Evolutionary conservation across 2,113 vertebrate species (phyloP).

Genomic region (Acanthisitta chloris): DNA sequence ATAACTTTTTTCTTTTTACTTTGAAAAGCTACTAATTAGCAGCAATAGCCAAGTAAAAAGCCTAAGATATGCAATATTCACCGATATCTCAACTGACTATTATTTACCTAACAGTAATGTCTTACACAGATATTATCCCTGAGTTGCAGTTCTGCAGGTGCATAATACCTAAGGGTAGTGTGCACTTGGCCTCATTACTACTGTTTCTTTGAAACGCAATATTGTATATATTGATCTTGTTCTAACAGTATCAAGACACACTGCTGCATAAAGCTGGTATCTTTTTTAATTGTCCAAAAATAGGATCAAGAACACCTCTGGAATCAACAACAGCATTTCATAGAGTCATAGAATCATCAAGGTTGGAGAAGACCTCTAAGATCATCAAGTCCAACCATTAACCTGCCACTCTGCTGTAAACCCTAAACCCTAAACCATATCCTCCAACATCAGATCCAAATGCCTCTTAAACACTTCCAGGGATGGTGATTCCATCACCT

Average conservation of each 20-base stretch:
- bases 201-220: background rate
- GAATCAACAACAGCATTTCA: background rate
- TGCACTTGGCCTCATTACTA: background rate
- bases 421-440: too few relatives aligned
- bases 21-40: background rate
- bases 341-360: too few relatives aligned
- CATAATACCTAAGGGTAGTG: background rate
- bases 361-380: too few relatives aligned
- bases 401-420: too few relatives aligned
- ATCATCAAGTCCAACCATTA: too few relatives aligned
- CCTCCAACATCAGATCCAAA: too few relatives aligned
- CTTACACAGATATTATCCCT: background rate
- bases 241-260: background rate
- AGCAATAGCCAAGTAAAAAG: background rate
- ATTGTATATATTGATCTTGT: background rate
- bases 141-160: background rate
- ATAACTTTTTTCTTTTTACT: background rate
- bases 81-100: background rate
- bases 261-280: background rate
- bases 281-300: background rate
- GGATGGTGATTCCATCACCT: too few relatives aligned
- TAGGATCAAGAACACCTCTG: background rate
- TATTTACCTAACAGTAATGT: background rate
- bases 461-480: too few relatives aligned
- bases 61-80: background rate